Conservation (phyloP, 2,888 invertebrate genomes). For the Trichacis sp. region DNA sequence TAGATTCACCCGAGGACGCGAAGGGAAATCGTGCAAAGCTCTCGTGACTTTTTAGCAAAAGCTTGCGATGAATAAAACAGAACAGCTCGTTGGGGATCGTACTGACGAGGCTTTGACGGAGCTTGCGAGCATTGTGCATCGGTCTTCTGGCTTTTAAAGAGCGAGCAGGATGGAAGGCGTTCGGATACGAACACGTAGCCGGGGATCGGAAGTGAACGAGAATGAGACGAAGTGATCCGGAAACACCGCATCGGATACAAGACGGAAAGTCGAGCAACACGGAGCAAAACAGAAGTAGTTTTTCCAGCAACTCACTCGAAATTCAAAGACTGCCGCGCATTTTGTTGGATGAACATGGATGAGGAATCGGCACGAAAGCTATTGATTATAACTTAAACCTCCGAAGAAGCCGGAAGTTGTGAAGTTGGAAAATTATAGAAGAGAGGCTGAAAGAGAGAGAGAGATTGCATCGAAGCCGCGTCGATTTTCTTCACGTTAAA, state of each 20-base stretch:
- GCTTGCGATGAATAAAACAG: constrained; percentile 53
- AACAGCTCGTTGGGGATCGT: constrained; percentile 46
- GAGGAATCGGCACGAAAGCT: neutral
- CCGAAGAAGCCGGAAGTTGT: neutral
- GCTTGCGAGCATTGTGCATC: neutral
- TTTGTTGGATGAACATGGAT: neutral
- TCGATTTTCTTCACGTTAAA: constrained; percentile 1
- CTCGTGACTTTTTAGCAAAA: constrained; percentile 36
- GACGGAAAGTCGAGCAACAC: neutral
- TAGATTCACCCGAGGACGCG: constrained; percentile 20
- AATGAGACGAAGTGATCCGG: neutral
- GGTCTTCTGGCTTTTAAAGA: constrained; percentile 8
- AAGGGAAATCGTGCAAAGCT: constrained; percentile 40
- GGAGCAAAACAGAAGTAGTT: neutral
- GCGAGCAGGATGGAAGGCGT: constrained; percentile 18
- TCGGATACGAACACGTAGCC: constrained; percentile 28
- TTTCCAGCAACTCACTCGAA: neutral
- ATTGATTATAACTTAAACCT: neutral
- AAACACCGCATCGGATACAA: neutral
- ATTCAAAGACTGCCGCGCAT: neutral
- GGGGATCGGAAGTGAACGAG: constrained; percentile 11
- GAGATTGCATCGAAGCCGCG: neutral
- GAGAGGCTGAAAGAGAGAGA: neutral
- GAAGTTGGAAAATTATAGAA: neutral
- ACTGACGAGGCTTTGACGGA: constrained; percentile 44